Evolutionary conservation across 1,140 invertebrate species (phyloP).

Genomic region (Drosophila lini): DNA sequence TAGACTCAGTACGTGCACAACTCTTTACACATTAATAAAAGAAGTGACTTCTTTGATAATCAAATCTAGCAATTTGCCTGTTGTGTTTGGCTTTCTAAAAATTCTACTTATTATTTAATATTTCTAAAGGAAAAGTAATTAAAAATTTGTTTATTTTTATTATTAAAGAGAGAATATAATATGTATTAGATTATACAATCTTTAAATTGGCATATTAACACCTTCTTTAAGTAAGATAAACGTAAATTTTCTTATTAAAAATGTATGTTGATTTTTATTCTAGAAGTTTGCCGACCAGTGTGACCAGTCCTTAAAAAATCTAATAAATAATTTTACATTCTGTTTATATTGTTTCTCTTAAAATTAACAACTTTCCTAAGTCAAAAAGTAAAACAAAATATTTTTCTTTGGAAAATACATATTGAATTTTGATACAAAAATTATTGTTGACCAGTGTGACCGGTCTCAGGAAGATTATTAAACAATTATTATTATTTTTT

Average conservation of each 20-base stretch:
- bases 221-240: neutral
- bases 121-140: neutral
- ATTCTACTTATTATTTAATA: neutral
- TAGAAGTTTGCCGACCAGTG: neutral
- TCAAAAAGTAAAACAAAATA: too few relatives aligned
- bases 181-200: neutral
- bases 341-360: neutral
- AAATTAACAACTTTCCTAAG: too few relatives aligned
- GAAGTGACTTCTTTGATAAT: neutral
- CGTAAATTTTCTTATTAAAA: too few relatives aligned
- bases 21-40: neutral
- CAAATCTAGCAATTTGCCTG: neutral
- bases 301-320: neutral
- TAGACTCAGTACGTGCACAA: slow-evolving; percentile 1
- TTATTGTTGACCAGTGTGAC: neutral
- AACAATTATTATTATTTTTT: neutral
- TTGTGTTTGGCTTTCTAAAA: neutral
- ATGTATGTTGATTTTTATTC: too few relatives aligned
- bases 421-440: neutral
- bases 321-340: neutral
- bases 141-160: neutral
- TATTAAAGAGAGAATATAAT: neutral
- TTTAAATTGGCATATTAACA: neutral
- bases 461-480: neutral
- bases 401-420: neutral